These are phyloP conservation scores for Callithrix jacchus DNA, from an alignment of 2,113 vertebrate genomes.

Conservation along the genomic window DNA sequence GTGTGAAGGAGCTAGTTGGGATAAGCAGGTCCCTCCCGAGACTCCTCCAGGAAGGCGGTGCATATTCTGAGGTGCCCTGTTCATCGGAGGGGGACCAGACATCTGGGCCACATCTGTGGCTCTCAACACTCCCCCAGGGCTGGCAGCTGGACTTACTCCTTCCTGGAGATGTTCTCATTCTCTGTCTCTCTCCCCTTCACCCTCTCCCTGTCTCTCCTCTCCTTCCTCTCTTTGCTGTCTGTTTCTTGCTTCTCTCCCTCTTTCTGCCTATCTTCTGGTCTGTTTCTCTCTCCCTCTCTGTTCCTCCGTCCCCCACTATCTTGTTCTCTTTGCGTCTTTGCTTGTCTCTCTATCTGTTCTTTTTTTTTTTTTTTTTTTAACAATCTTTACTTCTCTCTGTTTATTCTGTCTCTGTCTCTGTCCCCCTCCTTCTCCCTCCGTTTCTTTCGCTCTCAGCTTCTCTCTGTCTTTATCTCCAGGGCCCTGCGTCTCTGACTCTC, in stretches of 20 bases:
- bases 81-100: neutral
- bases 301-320: neutral
- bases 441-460: no score
- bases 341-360: neutral
- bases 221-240: neutral
- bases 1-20: neutral
- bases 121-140: neutral
- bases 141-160: neutral
- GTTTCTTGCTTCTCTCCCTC: neutral
- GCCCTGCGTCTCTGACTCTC: neutral
- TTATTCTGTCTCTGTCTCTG: neutral
- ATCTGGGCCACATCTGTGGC: constrained; percentile 43
- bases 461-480: rapidly evolving
- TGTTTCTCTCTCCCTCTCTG: neutral
- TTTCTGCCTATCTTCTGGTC: neutral
- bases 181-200: rapidly evolving
- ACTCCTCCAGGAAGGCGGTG: neutral
- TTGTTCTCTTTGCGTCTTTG: no score
- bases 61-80: neutral
- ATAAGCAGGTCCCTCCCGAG: no score
- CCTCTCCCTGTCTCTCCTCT: no score
- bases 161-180: neutral
- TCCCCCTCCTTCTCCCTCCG: neutral
- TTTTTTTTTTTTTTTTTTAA: no score
- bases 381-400: neutral